Evolutionary conservation across 2,113 vertebrate genomes (phyloP).

Genomic region (Neodon shergylaensis): DNA sequence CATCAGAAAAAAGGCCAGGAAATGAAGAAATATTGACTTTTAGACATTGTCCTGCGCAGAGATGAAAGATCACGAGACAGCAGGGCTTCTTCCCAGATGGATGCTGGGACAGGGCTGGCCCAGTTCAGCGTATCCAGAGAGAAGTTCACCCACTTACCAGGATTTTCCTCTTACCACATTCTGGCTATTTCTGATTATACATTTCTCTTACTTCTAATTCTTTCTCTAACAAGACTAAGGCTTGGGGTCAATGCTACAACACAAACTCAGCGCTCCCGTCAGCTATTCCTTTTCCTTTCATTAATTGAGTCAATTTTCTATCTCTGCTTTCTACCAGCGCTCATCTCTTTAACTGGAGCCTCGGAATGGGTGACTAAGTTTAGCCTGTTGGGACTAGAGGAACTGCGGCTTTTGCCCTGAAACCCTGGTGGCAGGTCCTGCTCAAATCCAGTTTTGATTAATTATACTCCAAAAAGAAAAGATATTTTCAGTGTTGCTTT

Average conservation of each 20-base stretch:
- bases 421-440: background rate
- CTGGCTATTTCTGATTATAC: background rate
- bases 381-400: background rate
- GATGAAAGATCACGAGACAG: background rate
- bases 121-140: background rate
- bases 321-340: background rate
- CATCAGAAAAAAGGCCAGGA: constrained; percentile 65
- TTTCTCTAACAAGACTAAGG: background rate
- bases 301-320: background rate
- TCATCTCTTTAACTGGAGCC: background rate
- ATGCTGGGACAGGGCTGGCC: too few relatives aligned
- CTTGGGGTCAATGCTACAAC: background rate
- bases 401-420: background rate
- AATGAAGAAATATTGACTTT: constrained; percentile 77
- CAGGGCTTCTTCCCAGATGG: background rate
- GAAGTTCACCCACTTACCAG: background rate
- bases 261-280: background rate
- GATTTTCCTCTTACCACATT: background rate
- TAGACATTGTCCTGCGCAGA: constrained; percentile 60
- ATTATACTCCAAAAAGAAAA: constrained; percentile 6
- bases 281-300: background rate
- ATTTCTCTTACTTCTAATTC: background rate
- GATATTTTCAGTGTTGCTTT: background rate
- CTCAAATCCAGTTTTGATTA: constrained; percentile 25
- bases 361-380: background rate